Evolutionary conservation across 2,888 invertebrate genomes (phyloP), one percentile per base, ranked within the genome.

Genomic region (Noctua janthe): DNA sequence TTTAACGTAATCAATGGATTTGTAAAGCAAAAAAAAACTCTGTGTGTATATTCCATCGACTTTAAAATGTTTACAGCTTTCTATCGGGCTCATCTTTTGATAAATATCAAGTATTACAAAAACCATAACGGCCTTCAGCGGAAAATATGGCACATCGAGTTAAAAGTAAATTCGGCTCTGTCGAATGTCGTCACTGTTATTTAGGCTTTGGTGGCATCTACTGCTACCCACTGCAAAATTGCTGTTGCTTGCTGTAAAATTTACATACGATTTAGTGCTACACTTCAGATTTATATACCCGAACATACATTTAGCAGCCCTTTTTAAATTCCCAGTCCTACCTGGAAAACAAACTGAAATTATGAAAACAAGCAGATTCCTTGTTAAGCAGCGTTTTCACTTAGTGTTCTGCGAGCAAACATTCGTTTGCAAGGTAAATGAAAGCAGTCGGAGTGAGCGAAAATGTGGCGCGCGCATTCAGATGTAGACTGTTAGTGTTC

Each of bases 381-480:
- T 47, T 70, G 64, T 54, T 17, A 47, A 47, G 62, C 70, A 64
- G 7, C 20, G 70, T 35, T 80, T 80, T 35, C 80, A 71, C 35
- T 43, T 64, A 70, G 62, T 51, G 69, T 70, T 79, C 43, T 17
- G 80, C 7, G 47, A 80, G 54, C 70, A 71, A 80, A 80, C 47
- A 56, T 80, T 71, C 47, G 71, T 71, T 80, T 80, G 47, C n/a
- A 81, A 80, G 54, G 71, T 80, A 81, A 80, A 80, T 80, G 43
- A 80, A 79, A 80, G 71, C 71, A n/a, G 20, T 49, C 6, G 35
- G 39, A 56, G 17, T n/a, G 23, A 80, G 64, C 6, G 69, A 13
- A 66, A 71, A 56, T 23, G 39, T 71, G 54, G 15, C 51, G 51
- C 23, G 51, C n/a, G 35, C 51, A 62, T 10, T 6, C 6, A 17